phyloP scores from a whole-genome alignment of 2,113 vertebrate genomes.

The Empidonax alnorum region DNA sequence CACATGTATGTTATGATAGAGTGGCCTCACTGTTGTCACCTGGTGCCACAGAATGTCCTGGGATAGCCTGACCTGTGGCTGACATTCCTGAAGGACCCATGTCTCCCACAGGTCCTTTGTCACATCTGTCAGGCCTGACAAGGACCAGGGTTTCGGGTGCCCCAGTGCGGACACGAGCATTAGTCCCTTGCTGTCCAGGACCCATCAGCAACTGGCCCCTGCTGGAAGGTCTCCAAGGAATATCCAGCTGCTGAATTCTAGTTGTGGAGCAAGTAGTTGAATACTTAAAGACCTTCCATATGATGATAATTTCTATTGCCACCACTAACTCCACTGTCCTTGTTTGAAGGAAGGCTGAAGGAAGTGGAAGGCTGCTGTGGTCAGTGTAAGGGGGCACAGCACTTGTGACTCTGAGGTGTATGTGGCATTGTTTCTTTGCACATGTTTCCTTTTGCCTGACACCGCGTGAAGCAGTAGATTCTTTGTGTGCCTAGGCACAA shows the following conservation, averaged over 20 bases:
- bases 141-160: neutral
- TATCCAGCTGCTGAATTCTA: neutral
- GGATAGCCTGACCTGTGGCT: neutral
- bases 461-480: neutral
- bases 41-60: neutral
- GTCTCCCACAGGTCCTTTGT: neutral
- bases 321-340: neutral
- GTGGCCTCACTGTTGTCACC: neutral
- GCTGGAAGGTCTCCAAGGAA: neutral
- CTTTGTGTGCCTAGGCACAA: neutral
- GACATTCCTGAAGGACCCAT: rapidly evolving
- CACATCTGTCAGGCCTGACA: neutral
- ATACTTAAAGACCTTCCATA: neutral
- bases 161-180: neutral
- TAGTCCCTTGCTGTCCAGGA: neutral
- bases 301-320: neutral
- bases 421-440: neutral
- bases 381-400: neutral
- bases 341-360: neutral
- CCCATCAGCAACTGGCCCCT: neutral
- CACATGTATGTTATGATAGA: neutral
- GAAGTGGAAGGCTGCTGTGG: neutral
- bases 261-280: neutral
- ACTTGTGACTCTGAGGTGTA: neutral
- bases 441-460: neutral